phyloP scores from a whole-genome alignment of 2,888 invertebrate species.

The Epistrophe grossulariae region DNA sequence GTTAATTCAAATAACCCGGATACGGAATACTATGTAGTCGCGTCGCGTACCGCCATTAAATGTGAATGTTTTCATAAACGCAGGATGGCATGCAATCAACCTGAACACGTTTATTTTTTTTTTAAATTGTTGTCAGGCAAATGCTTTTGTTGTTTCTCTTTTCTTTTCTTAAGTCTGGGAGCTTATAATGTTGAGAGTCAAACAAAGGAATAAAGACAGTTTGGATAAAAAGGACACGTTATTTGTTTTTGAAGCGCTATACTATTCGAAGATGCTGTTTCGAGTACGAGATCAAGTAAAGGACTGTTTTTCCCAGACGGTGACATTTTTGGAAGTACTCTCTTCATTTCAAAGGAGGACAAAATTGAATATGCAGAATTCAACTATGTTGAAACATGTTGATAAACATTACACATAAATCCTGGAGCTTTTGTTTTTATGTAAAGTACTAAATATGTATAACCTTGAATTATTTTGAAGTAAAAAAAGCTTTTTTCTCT shows the following conservation, averaged over 20 bases:
- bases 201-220: not conserved
- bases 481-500: conserved; percentile 9
- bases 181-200: conserved; percentile 5
- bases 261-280: conserved; percentile 53
- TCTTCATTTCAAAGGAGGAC: conserved; percentile 24
- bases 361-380: conserved; percentile 33
- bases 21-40: conserved; percentile 38
- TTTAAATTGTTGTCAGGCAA: conserved; percentile 28
- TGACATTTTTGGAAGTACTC: conserved; percentile 45
- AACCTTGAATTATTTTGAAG: conserved; percentile 9
- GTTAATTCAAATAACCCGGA: conserved; percentile 61
- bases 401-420: not conserved
- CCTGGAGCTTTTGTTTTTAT: conserved; percentile 45
- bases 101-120: conserved; percentile 45
- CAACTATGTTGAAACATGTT: conserved; percentile 42
- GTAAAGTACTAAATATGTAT: conserved; percentile 4
- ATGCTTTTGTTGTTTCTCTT: conserved; percentile 35
- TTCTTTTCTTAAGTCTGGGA: conserved; percentile 2
- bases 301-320: conserved; percentile 58
- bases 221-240: conserved; percentile 46
- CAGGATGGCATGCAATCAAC: conserved; percentile 50
- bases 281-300: conserved; percentile 66
- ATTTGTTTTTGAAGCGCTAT: conserved; percentile 13
- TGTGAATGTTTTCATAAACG: conserved; percentile 18
- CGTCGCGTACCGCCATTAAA: conserved; percentile 41